Conservation (phyloP, 2,888 invertebrate species). For the Cheilosia variabilis region DNA sequence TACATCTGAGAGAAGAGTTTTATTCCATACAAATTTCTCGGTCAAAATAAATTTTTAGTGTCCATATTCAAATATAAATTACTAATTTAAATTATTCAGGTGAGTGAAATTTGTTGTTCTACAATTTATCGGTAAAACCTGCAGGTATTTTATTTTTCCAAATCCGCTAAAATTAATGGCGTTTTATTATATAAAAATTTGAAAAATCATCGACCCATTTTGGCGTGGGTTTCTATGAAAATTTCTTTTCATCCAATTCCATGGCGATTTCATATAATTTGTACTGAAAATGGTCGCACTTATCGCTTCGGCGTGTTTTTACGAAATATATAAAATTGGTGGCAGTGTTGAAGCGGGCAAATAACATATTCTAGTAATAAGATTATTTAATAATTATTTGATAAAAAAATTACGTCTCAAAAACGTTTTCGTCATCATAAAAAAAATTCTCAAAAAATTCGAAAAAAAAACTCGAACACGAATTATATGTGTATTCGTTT, state of each 20-base stretch:
- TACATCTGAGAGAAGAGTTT: constrained; percentile 73
- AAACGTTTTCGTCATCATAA: constrained; percentile 74
- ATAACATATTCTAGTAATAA: constrained; percentile 49
- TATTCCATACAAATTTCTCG: constrained; percentile 71
- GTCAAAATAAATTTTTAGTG: constrained; percentile 75
- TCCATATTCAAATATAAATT: constrained; percentile 75
- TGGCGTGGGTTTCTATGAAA: constrained; percentile 76
- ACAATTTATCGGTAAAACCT: constrained; percentile 76
- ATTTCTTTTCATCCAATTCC: constrained; percentile 71
- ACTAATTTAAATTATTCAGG: constrained; percentile 76
- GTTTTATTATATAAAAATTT: constrained; percentile 77
- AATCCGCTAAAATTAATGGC: constrained; percentile 77
- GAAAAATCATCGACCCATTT: constrained; percentile 77
- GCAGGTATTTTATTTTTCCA: constrained; percentile 78
- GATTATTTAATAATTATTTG: constrained; percentile 73
- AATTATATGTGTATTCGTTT: constrained; percentile 59
- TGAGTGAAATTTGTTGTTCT: constrained; percentile 78
- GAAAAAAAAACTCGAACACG: constrained; percentile 68
- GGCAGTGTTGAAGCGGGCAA: constrained; percentile 20
- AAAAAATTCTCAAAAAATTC: constrained; percentile 66
- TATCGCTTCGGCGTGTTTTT: constrained; percentile 25
- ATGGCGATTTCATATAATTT: constrained; percentile 74
- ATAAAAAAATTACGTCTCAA: constrained; percentile 70
- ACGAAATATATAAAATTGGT: constrained; percentile 29
- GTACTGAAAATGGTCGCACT: constrained; percentile 65